These are phyloP conservation scores for rat (Rattus norvegicus) DNA, from an alignment of 2,113 vertebrate species.

Conservation along the genomic window GRCr8 NC_086035.1:8637001-8637500, in stretches of 20 bases:
- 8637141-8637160: no score
- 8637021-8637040: not conserved
- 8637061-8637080: not conserved
- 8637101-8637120: no score
- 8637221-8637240: not conserved
- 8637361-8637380: not conserved
- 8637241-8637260: accelerated
- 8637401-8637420: not conserved
- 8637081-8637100: not conserved
- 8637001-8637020: not conserved
- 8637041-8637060: not conserved
- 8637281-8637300: not conserved
- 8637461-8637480: not conserved
- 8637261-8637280: not conserved
- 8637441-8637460: conserved; percentile 32
- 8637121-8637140: not conserved
- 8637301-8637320: not conserved
- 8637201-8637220: not conserved
- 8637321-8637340: not conserved
- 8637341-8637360: not conserved
- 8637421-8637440: not conserved
- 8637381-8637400: conserved; percentile 8
- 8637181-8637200: not conserved
- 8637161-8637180: no score
- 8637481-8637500: no score